Base-by-base conservation (phyloP, 2,888 invertebrate genomes). In the Dilophus febrilis region DNA sequence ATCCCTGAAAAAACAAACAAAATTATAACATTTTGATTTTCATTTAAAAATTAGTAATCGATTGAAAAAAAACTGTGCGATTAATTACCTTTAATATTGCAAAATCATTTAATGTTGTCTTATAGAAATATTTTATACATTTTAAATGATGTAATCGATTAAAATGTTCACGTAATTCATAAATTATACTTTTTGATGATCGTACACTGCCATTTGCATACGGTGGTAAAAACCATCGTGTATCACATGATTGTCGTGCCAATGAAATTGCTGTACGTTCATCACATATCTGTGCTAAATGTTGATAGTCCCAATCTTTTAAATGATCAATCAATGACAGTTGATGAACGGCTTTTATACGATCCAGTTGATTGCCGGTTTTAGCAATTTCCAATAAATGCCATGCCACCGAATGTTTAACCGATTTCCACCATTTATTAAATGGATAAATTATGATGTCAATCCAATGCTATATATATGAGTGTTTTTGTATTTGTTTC, bases 221-320 rank as follows among this genome's bases (percentile, higher is more conserved):
- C 4, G 84, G 77, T 8, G 77, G 75, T 30, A 80, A 58, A 53
- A 90, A 87, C 56, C 83, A 79, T 39, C 80, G 68, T 12, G 70
- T 59, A 59, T 87, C 81, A 3, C 72, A 76, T 31, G 73, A 72
- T 3, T 75, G 74, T 48, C 87, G 67, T 0, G 90, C 87, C 38
- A 91, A 64, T 3, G 78, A 73, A 1, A 86, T 73, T 3, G 84
- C 79, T 1, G 85, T 85, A 47, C 71, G 67, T 35, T 73, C 70
- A 62, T 86, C 81, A 49, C 83, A 70, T 46, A 80, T 77, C 61
- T 86, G 84, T 5, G 88, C 83, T 43, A 90, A 67, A 51, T 80
- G 75, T 38, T 69, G 64, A 53, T 73, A 83, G 49, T 84, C 72
- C 73, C 73, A 73, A 42, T 62, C 61, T 58, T 74, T 74, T 13